These are phyloP conservation scores for Camponotus floridanus DNA, from an alignment of 1,140 invertebrate genomes.

Conservation along the genomic window DNA sequence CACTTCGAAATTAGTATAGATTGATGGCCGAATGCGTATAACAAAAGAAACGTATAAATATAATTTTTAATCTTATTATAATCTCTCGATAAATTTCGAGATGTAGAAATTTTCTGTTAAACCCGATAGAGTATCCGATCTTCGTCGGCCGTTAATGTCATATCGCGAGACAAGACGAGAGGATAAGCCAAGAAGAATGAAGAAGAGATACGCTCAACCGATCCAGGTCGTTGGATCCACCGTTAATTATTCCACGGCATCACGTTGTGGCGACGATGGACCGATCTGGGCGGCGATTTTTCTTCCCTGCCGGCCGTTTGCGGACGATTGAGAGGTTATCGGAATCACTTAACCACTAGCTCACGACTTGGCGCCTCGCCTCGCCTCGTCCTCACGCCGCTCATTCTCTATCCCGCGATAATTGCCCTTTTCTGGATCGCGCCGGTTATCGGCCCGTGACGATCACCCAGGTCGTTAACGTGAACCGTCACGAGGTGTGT, in stretches of 20 bases:
- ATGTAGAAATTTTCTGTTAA: conserved; percentile 40
- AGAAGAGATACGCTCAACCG: conserved; percentile 79
- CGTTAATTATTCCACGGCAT: conserved; percentile 84
- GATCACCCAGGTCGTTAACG: conserved; percentile 77
- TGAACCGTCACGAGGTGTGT: conserved; percentile 81
- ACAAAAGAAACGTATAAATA: background rate
- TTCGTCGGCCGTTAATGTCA: conserved; percentile 77
- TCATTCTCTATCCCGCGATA: conserved; percentile 75
- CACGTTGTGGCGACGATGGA: conserved; percentile 75
- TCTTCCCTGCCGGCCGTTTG: conserved; percentile 66
- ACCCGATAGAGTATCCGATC: conserved; percentile 11
- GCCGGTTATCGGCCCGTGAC: conserved; percentile 71
- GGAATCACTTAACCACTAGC: conserved; percentile 84
- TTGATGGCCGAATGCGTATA: background rate
- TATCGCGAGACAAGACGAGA: conserved; percentile 52
- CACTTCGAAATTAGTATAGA: background rate
- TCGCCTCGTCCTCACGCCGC: conserved; percentile 71
- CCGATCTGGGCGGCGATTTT: conserved; percentile 66
- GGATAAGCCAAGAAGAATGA: conserved; percentile 67
- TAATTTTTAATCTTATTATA: background rate
- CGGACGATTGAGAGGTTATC: conserved; percentile 85
- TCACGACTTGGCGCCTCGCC: conserved; percentile 84
- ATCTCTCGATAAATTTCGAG: background rate
- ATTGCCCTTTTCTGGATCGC: conserved; percentile 81
- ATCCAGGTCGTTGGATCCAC: conserved; percentile 79